Base-by-base conservation (phyloP, 2,797 vertebrate species). In the Petrocephalus sullivani region DNA sequence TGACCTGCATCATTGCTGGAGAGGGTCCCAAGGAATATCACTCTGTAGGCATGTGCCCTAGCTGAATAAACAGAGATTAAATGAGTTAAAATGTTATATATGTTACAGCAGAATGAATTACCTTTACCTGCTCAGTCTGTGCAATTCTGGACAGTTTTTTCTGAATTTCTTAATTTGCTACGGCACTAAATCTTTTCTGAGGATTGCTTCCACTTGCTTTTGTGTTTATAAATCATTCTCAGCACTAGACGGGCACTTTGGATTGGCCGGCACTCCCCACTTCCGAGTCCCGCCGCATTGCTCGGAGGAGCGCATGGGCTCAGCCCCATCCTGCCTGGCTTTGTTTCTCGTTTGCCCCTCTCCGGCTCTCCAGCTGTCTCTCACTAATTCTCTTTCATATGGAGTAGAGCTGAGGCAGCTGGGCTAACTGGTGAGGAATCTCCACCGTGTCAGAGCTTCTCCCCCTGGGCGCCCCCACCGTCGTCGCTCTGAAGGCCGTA, bases 311-410 rank as follows among this genome's bases (percentile, higher is more conserved):
- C 33, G 49, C 75, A 49, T 49, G 19, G 41, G n/a, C 37, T 81
- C 75, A 81, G 7, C 75, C 19, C 41, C n/a, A 78, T 81, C 8
- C 19, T 3, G 19, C 21, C 46, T 12, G 37, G 14, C 41, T 49
- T 46, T 33, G 14, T 49, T 78, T 78, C 41, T 78, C 19, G 16
- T 46, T 81, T 49, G 41, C n/a, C 8, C n/a, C 19, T 81, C 41
- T 46, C 75, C 49, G 8, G 19, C n/a, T 81, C 75, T 49, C 75
- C 75, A 46, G 41, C 37, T 81, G 41, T 21, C 41, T 49, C 67
- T 75, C 67, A 41, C 67, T 75, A 75, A 41, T 81, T 81, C 75
- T 81, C 75, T 81, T n/a, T 81, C 19, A 81, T 81, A 10, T 49
- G 75, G 75, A 81, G 46, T 16, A 81, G 41, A 46, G 75, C 7